Evolutionary conservation across 2,888 invertebrate genomes (phyloP).

Genomic region (Limnephilus lunatus): DNA sequence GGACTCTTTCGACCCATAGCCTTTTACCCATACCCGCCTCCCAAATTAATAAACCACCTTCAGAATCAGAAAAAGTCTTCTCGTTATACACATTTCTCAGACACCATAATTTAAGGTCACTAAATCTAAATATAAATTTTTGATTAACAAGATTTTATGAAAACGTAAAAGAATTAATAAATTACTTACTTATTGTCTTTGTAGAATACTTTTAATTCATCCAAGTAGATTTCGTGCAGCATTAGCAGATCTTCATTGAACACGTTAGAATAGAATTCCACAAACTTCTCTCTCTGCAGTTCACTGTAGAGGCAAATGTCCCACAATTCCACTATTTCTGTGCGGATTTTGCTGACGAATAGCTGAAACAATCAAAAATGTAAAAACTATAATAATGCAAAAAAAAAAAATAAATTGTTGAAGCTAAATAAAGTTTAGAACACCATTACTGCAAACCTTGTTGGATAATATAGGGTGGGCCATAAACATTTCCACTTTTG

Average conservation of each 20-base stretch:
- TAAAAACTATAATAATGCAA: constrained; percentile 43
- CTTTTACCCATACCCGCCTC: too few species aligned
- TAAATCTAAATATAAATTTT: neutral
- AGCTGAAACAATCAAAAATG: constrained; percentile 70
- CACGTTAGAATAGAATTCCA: constrained; percentile 81
- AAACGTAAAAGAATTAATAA: neutral
- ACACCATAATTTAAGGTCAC: neutral
- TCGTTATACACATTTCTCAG: too few species aligned
- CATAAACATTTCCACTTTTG: too few species aligned
- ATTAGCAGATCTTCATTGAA: constrained; percentile 89
- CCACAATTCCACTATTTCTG: constrained; percentile 86
- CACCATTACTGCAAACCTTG: neutral
- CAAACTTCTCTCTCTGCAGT: constrained; percentile 79
- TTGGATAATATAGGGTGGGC: neutral
- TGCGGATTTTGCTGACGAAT: constrained; percentile 82
- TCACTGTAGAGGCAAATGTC: constrained; percentile 84
- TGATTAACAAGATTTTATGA: neutral
- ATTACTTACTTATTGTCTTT: constrained; percentile 79
- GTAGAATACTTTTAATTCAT: constrained; percentile 82
- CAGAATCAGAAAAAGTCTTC: too few species aligned
- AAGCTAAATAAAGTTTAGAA: constrained; percentile 62
- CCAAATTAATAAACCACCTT: too few species aligned
- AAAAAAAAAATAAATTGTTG: neutral
- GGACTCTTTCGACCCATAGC: too few species aligned
- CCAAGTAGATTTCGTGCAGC: constrained; percentile 87